These are phyloP conservation scores for Agrilus biguttatus DNA, from an alignment of 2,888 invertebrate genomes.

Conservation along the genomic window DNA sequence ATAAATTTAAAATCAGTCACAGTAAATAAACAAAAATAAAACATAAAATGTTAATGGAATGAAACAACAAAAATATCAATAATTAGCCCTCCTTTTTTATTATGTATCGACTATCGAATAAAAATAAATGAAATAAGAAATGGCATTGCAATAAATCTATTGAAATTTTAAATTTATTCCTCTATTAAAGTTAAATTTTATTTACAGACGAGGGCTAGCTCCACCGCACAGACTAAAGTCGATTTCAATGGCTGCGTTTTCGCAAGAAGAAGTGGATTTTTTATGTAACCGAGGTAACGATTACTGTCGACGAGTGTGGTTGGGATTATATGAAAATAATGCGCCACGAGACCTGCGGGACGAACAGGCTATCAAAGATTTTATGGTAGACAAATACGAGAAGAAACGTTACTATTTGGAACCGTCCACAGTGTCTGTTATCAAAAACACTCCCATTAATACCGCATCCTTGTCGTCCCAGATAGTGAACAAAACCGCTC, in stretches of 20 bases:
- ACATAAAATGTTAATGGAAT: no score
- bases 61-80: no score
- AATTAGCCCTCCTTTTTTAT: no score
- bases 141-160: no score
- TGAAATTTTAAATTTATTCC: no score
- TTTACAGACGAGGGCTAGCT: slow-evolving; percentile 81
- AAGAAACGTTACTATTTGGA: slow-evolving; percentile 56
- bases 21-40: no score
- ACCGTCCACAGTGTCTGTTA: slow-evolving; percentile 7
- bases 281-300: slow-evolving; percentile 85
- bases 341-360: slow-evolving; percentile 58
- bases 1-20: no score
- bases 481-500: neutral
- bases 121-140: no score
- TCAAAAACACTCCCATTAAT: neutral
- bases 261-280: slow-evolving; percentile 86
- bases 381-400: slow-evolving; percentile 92
- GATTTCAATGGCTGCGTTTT: slow-evolving; percentile 96
- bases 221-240: slow-evolving; percentile 98
- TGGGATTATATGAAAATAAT: slow-evolving; percentile 73
- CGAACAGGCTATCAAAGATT: slow-evolving; percentile 81
- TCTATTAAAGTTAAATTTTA: slow-evolving; percentile 1
- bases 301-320: slow-evolving; percentile 83
- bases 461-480: slow-evolving; percentile 1
- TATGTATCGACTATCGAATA: no score